These are phyloP conservation scores for Amphimedon queenslandica DNA, from an alignment of 37 sponge, comb jelly and placozoan species.

Conservation along the genomic window DNA sequence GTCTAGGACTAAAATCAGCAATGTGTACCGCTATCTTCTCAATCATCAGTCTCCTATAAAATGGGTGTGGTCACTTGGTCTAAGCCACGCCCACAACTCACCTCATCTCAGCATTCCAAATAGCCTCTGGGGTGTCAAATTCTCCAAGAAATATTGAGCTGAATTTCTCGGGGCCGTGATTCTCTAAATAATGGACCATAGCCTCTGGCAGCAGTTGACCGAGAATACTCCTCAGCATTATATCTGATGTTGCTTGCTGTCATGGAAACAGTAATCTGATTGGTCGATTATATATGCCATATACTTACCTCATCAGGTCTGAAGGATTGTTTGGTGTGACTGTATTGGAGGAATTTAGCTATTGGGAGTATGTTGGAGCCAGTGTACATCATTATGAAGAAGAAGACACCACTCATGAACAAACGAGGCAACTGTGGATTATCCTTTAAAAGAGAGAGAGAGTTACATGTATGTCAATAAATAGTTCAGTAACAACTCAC, in stretches of 20 bases:
- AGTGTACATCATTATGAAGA: constrained; percentile 99
- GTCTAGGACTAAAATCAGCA: constrained; percentile 93
- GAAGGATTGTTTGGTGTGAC: constrained; percentile 96
- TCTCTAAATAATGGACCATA: constrained; percentile 98
- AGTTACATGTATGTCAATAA: not conserved
- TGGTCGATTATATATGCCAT: not conserved
- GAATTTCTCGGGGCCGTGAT: constrained; percentile 97
- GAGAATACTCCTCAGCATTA: constrained; percentile 83
- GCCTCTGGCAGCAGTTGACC: constrained; percentile 95
- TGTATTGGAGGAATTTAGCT: constrained; percentile 88
- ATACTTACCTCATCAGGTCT: constrained; percentile 87
- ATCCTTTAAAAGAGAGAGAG: constrained; percentile 47
- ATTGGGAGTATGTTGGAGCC: constrained; percentile 96
- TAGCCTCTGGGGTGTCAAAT: constrained; percentile 99
- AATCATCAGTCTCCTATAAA: constrained; percentile 81
- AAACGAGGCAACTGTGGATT: constrained; percentile 92
- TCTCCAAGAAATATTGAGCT: constrained; percentile 96
- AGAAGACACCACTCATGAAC: constrained; percentile 95
- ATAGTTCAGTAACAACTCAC: not conserved
- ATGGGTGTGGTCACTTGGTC: not conserved
- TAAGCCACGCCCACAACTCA: not conserved
- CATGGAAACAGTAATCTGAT: not conserved
- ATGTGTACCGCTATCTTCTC: constrained; percentile 97
- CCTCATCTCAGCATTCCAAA: constrained; percentile 99
- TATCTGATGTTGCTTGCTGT: constrained; percentile 73